Evolutionary conservation across 1,140 invertebrate species (phyloP), one percentile per base, ranked within the genome.

Genomic region (Nautilus pompilius): DNA sequence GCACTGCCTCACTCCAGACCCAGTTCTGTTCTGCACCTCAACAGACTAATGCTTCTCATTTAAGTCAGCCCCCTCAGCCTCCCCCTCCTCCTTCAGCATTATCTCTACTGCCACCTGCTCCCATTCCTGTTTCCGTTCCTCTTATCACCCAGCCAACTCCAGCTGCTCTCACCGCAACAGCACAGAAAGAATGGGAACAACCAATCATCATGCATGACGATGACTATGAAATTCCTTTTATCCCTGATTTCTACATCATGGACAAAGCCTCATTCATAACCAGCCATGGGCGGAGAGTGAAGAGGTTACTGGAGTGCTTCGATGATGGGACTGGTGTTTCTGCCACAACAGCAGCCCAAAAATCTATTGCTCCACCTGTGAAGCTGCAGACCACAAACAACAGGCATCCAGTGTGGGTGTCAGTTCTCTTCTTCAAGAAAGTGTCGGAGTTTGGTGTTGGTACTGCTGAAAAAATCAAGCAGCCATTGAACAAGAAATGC

Each of bases 271-370:
- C 64, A 56, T 72, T 72, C 63, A 63, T 69, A n/a, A 62, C 60
- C 17, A 60, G 65, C 15, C 66, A 69, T 51, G 68, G 58, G 34
- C 62, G 66, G 34, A 60, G 68, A 29, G 65, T 72, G 15, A 69
- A 69, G 34, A 59, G 70, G 15, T 67, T 72, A 41, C n/a, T 72
- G 45, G 70, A 72, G 59, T 69, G 66, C 30, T 69, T 62, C 33
- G 70, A 72, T 48, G 70, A 72, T 45, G 70, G 70, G 5, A 58
- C 66, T 20, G 70, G 70, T 17, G 68, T 72, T n/a, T 69, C 70
- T 1, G 70, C 70, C 6, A 69, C 70, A 22, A 69, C 68, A 29
- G 70, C 70, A 29, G 68, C 70, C 13, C 70, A 72, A 53, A 69
- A 72, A 53, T 72, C 70, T 30, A 72, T 72, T 17, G 63, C 70